A percentile compares a stretch with the other conserved stretches of the same genome.
Conservation (phyloP, 2,888 invertebrate genomes). For the Thereva unica region DNA sequence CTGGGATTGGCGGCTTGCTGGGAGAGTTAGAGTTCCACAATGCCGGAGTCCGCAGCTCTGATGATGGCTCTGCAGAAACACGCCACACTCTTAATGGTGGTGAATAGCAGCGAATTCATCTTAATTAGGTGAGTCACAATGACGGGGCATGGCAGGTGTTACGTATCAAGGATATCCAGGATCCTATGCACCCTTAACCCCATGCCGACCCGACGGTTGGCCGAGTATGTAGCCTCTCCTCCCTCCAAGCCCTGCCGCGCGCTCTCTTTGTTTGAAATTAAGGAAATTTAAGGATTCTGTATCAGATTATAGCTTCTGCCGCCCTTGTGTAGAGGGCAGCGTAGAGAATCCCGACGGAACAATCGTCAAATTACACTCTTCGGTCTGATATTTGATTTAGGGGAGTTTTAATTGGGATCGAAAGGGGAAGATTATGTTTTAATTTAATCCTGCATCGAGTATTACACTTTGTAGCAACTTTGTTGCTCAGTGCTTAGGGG, state of each 20-base stretch:
- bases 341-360: not conserved
- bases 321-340: not conserved
- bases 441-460: conserved; percentile 25
- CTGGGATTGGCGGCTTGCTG: conserved; percentile 7
- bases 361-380: conserved; percentile 31
- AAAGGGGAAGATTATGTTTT: conserved; percentile 11
- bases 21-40: not conserved
- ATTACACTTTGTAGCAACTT: conserved; percentile 2
- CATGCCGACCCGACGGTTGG: no score
- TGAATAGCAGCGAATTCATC: conserved; percentile 6
- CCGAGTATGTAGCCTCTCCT: not conserved
- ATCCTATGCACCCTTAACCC: conserved; percentile 12
- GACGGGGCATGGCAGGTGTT: conserved; percentile 23
- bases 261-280: not conserved
- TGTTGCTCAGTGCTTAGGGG: not conserved
- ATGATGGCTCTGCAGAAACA: not conserved
- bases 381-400: conserved; percentile 26
- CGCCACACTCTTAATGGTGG: conserved; percentile 3
- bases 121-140: conserved; percentile 32
- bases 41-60: no score
- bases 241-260: not conserved
- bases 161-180: conserved; percentile 18
- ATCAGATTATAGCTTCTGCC: not conserved
- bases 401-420: conserved; percentile 27
- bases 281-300: conserved; percentile 2